Evolutionary conservation across 2,113 vertebrate genomes (phyloP).

Genomic region (Actenoides lindsayi): DNA sequence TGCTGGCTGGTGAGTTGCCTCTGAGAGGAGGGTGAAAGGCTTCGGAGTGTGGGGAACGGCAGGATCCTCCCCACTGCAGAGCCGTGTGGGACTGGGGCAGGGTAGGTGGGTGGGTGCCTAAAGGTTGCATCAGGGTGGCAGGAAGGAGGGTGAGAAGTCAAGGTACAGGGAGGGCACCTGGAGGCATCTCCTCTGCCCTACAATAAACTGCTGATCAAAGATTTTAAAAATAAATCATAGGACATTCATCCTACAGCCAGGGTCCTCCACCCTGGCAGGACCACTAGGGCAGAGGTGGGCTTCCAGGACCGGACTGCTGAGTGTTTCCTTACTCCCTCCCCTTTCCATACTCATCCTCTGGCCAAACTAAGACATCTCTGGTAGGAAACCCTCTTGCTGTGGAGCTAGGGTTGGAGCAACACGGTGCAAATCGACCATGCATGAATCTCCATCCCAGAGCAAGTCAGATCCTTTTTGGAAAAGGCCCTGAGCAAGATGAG

Average conservation of each 20-base stretch:
- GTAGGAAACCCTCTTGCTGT: not conserved
- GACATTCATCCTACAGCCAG: too few species aligned
- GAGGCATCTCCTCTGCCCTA: too few species aligned
- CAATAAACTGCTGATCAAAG: not conserved
- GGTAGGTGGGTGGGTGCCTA: not conserved
- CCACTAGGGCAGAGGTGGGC: not conserved
- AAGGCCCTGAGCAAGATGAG: not conserved
- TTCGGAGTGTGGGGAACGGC: not conserved
- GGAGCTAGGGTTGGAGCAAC: not conserved
- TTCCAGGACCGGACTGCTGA: not conserved
- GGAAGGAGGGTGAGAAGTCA: not conserved
- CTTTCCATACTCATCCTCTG: not conserved
- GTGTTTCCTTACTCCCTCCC: not conserved
- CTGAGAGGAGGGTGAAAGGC: not conserved
- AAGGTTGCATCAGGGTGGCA: not conserved
- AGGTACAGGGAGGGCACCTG: not conserved
- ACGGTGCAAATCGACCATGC: rapidly evolving
- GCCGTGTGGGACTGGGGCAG: too few species aligned
- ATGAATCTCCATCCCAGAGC: not conserved
- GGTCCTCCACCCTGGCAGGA: not conserved
- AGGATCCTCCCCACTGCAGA: not conserved
- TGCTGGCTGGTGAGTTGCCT: not conserved
- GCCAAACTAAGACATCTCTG: not conserved
- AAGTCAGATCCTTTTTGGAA: not conserved
- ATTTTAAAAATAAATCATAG: not conserved